phyloP scores from a whole-genome alignment of 1,140 invertebrate genomes.

The Papilio dardanus region DNA sequence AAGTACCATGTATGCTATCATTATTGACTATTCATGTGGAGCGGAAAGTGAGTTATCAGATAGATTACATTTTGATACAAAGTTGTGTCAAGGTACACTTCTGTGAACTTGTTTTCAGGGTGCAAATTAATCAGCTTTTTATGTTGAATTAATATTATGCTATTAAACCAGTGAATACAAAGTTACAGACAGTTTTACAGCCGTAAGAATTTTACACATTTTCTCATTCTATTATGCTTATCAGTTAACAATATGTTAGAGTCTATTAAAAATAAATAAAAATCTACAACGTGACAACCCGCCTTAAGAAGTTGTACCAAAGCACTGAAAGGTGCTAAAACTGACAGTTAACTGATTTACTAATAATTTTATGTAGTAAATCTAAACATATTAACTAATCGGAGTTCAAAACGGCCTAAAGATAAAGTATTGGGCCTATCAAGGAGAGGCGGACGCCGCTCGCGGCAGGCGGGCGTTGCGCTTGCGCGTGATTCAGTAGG shows the following conservation, averaged over 20 bases:
- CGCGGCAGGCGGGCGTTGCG: slow-evolving; percentile 44
- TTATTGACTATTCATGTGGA: not conserved
- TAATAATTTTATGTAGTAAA: no score
- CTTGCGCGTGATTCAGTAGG: slow-evolving; percentile 58
- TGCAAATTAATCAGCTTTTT: not conserved
- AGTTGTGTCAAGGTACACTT: not conserved
- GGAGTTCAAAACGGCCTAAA: slow-evolving; percentile 10
- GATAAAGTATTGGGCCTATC: slow-evolving; percentile 12
- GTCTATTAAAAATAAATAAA: no score
- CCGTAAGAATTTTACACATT: not conserved
- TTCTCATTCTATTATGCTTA: no score
- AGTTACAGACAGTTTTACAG: not conserved
- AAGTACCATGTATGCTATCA: not conserved
- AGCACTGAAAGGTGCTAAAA: no score
- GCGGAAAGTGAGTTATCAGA: slow-evolving; percentile 2
- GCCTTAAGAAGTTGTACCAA: no score
- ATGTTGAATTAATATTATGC: not conserved
- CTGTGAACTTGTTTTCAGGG: not conserved
- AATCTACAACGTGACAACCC: no score
- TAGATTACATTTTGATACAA: slow-evolving; percentile 19
- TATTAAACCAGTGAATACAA: not conserved
- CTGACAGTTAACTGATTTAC: no score
- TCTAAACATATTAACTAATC: no score
- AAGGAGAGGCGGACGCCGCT: slow-evolving; percentile 22
- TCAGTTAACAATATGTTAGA: no score